Base-by-base conservation (phyloP, 1,140 invertebrate species). In the Artemia franciscana region DNA sequence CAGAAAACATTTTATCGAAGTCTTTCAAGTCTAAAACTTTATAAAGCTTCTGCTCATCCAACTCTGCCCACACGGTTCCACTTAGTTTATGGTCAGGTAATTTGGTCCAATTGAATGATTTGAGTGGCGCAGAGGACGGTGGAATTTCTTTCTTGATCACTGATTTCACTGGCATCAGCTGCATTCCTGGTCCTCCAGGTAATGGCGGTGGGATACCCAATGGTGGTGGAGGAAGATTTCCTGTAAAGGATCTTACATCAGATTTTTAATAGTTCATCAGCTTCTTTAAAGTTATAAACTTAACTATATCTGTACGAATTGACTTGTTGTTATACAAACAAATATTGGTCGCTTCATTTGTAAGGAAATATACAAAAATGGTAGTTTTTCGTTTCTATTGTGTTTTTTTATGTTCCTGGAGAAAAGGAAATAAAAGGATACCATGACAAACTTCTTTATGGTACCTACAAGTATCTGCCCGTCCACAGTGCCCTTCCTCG, bases 101-200 rank as follows among this genome's bases (percentile, higher is more conserved):
- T 69, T 94, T 94, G 5, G 87, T 88, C 92, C 94, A 98, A 74
- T 98, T 98, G 75, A 97, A 93, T 25, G 91, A 92, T 72, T 96
- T 97, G 2, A 97, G 75, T 0, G 91, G 88, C 74, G 89, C 88
- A 21, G 84, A 82, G 4, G 93, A 86, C 62, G 78, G 73, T 26
- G 80, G 79, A 28, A 79, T 73, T 68, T 91, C 86, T 65, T 91
- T 91, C 62, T 88, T 82, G 67, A 87, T 84, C 70, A 87, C 86
- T 66, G 80, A 80, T 28, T 76, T 75, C 58, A 75, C 69, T 59
- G 79, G 76, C n/a, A 69, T 60, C 27, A 23, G 51, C 15, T 15
- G 28, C 1, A 51, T 15, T 60, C 2, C 59, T 12, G 26, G 30
- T 24, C 21, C 24, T n/a, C 15, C 61, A 28, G 30, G 57, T 2